These are phyloP conservation scores for Notodonta ziczac DNA, from an alignment of 2,888 invertebrate species.

Conservation along the genomic window DNA sequence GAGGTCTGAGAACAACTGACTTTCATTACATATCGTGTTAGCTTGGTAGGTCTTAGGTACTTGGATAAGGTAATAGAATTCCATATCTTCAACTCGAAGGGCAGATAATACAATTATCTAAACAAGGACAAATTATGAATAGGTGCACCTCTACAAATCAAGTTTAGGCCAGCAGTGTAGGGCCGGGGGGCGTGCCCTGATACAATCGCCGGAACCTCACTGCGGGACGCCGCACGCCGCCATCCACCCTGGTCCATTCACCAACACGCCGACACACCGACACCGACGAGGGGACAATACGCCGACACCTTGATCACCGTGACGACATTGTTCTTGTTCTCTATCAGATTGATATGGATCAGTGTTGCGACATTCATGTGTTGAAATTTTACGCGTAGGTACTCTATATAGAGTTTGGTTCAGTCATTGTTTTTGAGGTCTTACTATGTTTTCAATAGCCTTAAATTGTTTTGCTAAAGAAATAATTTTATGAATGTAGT, in stretches of 20 bases:
- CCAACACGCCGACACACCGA: slow-evolving; percentile 21
- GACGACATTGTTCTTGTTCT: slow-evolving; percentile 60
- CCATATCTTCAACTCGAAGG: not conserved
- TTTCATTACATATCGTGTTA: too few species aligned
- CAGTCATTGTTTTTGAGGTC: too few species aligned
- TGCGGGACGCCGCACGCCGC: slow-evolving; percentile 54
- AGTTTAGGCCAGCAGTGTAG: slow-evolving; percentile 44
- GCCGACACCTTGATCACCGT: slow-evolving; percentile 49
- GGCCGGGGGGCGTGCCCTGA: slow-evolving; percentile 54
- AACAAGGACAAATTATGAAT: slow-evolving; percentile 37
- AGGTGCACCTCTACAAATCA: slow-evolving; percentile 40
- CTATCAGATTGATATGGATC: slow-evolving; percentile 43
- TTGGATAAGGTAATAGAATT: too few species aligned
- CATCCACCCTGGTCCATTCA: slow-evolving; percentile 39
- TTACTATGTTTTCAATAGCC: too few species aligned
- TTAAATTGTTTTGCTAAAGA: too few species aligned
- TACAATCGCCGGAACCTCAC: slow-evolving; percentile 77
- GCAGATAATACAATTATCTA: slow-evolving; percentile 21
- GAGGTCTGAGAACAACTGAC: too few species aligned
- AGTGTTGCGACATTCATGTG: slow-evolving; percentile 29
- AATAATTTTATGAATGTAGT: too few species aligned
- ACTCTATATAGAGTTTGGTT: too few species aligned
- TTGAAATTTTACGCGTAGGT: slow-evolving; percentile 4
- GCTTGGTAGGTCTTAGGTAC: too few species aligned
- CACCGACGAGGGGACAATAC: slow-evolving; percentile 30